Conservation (phyloP, 2,888 invertebrate genomes). For the Meiosimyza decipiens region DNA sequence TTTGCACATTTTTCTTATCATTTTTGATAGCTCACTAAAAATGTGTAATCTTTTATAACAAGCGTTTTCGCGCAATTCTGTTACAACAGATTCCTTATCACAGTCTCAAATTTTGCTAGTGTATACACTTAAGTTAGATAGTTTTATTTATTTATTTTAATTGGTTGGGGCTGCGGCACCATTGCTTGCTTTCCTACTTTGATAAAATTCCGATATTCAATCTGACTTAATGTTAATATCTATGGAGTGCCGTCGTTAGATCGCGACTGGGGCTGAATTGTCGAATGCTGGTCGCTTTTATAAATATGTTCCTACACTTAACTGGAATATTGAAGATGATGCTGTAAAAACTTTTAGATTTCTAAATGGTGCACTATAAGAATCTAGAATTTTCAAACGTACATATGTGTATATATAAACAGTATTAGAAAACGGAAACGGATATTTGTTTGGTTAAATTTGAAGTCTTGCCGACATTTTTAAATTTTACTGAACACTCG, state of each 20-base stretch:
- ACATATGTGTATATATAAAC: too few species aligned
- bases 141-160: constrained; percentile 2
- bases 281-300: constrained; percentile 17
- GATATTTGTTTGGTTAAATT: too few species aligned
- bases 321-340: constrained; percentile 10
- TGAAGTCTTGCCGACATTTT: too few species aligned
- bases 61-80: too few species aligned
- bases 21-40: too few species aligned
- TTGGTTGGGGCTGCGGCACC: not conserved
- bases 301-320: constrained; percentile 4
- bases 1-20: too few species aligned
- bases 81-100: too few species aligned
- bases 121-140: not conserved
- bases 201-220: not conserved
- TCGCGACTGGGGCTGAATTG: constrained; percentile 2
- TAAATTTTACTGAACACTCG: too few species aligned
- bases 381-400: not conserved
- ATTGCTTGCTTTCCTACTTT: not conserved
- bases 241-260: not conserved
- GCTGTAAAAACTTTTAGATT: not conserved
- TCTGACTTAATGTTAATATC: not conserved
- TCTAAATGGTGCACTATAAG: constrained; percentile 1
- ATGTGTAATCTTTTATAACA: too few species aligned
- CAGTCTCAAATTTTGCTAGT: too few species aligned
- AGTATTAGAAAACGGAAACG: too few species aligned